phyloP scores from a whole-genome alignment of 2,888 invertebrate species.

The Drosophila engyochracea region DNA sequence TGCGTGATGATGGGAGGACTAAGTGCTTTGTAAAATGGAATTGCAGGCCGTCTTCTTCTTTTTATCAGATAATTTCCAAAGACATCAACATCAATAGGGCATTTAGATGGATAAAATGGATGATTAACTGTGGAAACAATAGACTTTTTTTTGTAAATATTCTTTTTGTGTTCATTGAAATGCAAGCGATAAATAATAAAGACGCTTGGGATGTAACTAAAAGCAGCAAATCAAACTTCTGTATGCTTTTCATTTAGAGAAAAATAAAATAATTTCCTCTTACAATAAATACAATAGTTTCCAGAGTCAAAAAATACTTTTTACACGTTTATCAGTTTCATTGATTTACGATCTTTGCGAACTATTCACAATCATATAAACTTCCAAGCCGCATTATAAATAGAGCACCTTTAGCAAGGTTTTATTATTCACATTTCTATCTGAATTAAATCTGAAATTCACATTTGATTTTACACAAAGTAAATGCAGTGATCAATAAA shows the following conservation, averaged over 20 bases:
- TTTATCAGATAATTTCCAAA: neutral
- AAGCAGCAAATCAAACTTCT: neutral
- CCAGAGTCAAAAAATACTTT: neutral
- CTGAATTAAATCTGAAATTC: neutral
- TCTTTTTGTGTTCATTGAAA: neutral
- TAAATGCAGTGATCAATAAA: conserved; percentile 6
- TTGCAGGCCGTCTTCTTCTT: neutral
- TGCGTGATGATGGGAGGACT: conserved; percentile 14
- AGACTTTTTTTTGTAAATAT: neutral
- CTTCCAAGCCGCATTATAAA: neutral
- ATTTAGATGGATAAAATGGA: conserved; percentile 1
- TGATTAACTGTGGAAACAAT: neutral
- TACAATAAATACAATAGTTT: neutral
- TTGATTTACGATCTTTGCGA: neutral
- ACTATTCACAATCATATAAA: neutral
- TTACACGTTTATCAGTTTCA: neutral
- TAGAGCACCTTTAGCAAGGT: neutral
- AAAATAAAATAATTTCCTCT: neutral
- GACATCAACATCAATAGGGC: neutral
- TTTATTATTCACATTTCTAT: neutral
- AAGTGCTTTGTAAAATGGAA: conserved; percentile 24
- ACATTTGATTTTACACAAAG: neutral
- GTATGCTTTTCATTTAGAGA: neutral
- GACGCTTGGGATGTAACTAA: neutral
- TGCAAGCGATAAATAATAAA: neutral